Conservation (phyloP, 2,888 invertebrate species). For the Steromphala cineraria region DNA sequence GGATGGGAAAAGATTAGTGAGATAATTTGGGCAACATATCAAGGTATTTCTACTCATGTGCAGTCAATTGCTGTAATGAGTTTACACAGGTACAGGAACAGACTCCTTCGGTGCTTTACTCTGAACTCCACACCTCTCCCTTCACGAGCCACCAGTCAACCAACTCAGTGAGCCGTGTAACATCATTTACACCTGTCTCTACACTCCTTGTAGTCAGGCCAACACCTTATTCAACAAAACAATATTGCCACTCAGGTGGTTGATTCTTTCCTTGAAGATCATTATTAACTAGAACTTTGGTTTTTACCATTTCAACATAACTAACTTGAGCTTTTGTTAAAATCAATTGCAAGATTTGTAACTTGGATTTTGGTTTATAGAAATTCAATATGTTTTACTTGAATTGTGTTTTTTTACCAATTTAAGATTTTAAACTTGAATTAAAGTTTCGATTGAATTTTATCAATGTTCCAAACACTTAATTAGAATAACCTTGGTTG, state of each 20-base stretch:
- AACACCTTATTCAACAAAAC: neutral
- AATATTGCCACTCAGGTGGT: neutral
- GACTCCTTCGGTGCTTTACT: neutral
- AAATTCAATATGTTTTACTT: no score
- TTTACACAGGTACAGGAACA: neutral
- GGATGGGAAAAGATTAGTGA: neutral
- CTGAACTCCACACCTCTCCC: neutral
- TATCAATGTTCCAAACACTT: no score
- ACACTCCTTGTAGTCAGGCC: neutral
- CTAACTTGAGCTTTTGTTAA: no score
- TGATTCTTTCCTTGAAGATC: no score
- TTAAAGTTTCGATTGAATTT: no score
- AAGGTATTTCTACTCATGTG: constrained; percentile 4
- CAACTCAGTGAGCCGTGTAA: neutral
- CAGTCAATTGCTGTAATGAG: neutral
- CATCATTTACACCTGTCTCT: neutral
- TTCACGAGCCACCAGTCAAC: neutral
- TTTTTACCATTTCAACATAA: no score
- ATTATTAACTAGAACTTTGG: no score
- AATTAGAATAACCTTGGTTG: no score
- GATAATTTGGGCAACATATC: constrained; percentile 5
- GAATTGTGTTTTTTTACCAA: no score
- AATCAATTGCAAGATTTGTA: no score
- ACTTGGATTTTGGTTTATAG: no score
- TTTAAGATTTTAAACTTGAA: no score